phyloP scores from a whole-genome alignment of 2,888 invertebrate genomes.

The Polydesmus complanatus region DNA sequence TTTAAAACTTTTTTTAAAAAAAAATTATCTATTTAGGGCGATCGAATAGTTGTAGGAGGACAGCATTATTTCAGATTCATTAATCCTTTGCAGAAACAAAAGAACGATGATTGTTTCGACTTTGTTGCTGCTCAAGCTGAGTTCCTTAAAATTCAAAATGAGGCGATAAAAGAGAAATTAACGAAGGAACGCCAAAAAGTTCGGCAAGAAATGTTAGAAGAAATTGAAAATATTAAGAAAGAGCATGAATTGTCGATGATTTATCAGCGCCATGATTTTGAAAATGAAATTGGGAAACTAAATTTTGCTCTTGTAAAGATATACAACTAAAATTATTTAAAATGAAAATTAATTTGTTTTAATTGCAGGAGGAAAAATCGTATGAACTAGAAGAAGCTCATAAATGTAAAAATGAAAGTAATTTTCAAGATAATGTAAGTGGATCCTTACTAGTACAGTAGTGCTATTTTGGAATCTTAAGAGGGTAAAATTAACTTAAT shows the following conservation, averaged over 20 bases:
- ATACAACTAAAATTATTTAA: not conserved
- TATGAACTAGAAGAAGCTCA: not conserved
- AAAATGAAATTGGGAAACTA: conserved; percentile 5
- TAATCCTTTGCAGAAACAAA: not conserved
- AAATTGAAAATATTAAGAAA: conserved; percentile 2
- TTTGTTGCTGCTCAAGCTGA: conserved; percentile 2
- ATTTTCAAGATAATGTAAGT: too few species aligned
- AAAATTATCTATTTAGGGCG: conserved; percentile 29
- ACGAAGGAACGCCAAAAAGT: conserved; percentile 3
- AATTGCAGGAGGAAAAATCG: not conserved
- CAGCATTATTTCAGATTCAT: conserved; percentile 34
- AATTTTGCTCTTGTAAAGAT: not conserved
- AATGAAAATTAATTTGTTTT: not conserved
- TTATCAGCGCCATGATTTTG: conserved; percentile 4
- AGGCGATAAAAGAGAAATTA: not conserved
- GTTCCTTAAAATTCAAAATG: conserved; percentile 2
- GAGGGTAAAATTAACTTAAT: too few species aligned
- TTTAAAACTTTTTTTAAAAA: not conserved
- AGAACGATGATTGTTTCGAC: not conserved
- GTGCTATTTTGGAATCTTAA: too few species aligned
- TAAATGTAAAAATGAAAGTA: not conserved
- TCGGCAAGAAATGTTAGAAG: conserved; percentile 10
- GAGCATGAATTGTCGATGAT: not conserved
- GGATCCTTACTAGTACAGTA: too few species aligned
- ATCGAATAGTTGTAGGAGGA: conserved; percentile 43